A percentile compares a stretch with the other conserved stretches of the same genome.
Evolutionary conservation across 30 jellyfish, hydroid and myxozoan species (phyloP).

Genomic region (Pseudorhiza aurosa): DNA sequence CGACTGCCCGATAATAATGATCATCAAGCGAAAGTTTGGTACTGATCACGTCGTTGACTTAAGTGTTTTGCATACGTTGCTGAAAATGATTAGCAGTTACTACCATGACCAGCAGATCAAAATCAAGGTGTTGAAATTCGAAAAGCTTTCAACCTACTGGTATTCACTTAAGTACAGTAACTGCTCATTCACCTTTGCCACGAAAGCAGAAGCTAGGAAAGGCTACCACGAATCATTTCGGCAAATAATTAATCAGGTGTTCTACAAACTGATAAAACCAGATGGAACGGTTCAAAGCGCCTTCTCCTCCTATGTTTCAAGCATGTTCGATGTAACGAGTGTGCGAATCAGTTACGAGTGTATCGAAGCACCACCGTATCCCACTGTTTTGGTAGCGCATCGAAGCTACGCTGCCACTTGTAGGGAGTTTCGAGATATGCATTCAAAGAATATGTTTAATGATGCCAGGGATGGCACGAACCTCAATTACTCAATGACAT

Average conservation of each 20-base stretch:
- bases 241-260: slow-evolving; percentile 25
- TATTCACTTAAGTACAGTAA: slow-evolving; percentile 78
- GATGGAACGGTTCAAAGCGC: slow-evolving; percentile 7
- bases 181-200: slow-evolving; percentile 74
- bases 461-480: slow-evolving; percentile 89
- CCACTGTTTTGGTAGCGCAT: slow-evolving; percentile 27
- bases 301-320: slow-evolving; percentile 37
- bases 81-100: slow-evolving; percentile 30
- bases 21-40: slow-evolving; percentile 40
- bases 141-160: slow-evolving; percentile 3
- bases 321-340: slow-evolving; percentile 25
- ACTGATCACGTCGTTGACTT: slow-evolving; percentile 43
- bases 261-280: slow-evolving; percentile 20
- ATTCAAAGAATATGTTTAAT: slow-evolving; percentile 47
- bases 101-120: slow-evolving; percentile 61
- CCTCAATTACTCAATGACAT: slow-evolving; percentile 61
- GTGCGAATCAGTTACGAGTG: slow-evolving; percentile 67
- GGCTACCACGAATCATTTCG: slow-evolving; percentile 78
- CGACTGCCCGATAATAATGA: slow-evolving; percentile 70
- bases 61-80: slow-evolving; percentile 60
- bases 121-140: slow-evolving; percentile 73
- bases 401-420: slow-evolving; percentile 65
- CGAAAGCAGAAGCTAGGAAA: slow-evolving; percentile 67
- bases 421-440: slow-evolving; percentile 24
- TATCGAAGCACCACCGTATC: slow-evolving; percentile 85